phyloP scores from a whole-genome alignment of 2,797 vertebrate species.

The Lophius americanus region DNA sequence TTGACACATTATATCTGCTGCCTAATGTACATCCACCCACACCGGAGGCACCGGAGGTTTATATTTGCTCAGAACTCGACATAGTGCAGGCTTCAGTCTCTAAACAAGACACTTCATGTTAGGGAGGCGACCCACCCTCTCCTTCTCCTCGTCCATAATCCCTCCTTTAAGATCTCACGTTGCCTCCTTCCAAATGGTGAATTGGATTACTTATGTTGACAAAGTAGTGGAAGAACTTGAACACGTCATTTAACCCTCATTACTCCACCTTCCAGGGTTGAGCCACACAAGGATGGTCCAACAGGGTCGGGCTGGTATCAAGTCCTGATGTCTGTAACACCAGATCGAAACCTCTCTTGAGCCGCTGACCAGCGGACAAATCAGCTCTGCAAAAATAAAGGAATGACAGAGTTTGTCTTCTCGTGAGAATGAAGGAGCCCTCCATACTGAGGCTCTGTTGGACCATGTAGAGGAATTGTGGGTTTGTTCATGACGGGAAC shows the following conservation, averaged over 20 bases:
- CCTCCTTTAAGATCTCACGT: slow-evolving; percentile 69
- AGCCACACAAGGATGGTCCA: slow-evolving; percentile 27
- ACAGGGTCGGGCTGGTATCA: slow-evolving; percentile 38
- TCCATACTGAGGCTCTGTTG: slow-evolving; percentile 18
- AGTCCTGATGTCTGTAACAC: slow-evolving; percentile 36
- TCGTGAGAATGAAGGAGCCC: slow-evolving; percentile 47
- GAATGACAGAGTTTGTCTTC: slow-evolving; percentile 46
- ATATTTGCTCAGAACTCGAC: slow-evolving; percentile 43
- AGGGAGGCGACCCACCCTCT: slow-evolving; percentile 23
- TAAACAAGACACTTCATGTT: slow-evolving; percentile 66
- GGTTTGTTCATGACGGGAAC: slow-evolving; percentile 46
- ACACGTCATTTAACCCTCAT: slow-evolving; percentile 41
- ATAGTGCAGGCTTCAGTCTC: slow-evolving; percentile 62
- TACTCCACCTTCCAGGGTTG: slow-evolving; percentile 5
- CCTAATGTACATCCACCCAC: slow-evolving; percentile 17
- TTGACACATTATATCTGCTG: slow-evolving; percentile 17
- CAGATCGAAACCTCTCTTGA: slow-evolving; percentile 58
- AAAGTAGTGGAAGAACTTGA: slow-evolving; percentile 58
- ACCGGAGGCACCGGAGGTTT: slow-evolving; percentile 14
- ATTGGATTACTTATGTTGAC: slow-evolving; percentile 61
- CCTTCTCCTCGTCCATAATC: slow-evolving; percentile 67
- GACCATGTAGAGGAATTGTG: slow-evolving; percentile 44
- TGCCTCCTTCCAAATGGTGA: slow-evolving; percentile 65
- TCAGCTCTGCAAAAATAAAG: slow-evolving; percentile 56
- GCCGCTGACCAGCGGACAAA: slow-evolving; percentile 59